Evolutionary conservation across 1,140 invertebrate species (phyloP).

Genomic region (Aporrectodea caliginosa): DNA sequence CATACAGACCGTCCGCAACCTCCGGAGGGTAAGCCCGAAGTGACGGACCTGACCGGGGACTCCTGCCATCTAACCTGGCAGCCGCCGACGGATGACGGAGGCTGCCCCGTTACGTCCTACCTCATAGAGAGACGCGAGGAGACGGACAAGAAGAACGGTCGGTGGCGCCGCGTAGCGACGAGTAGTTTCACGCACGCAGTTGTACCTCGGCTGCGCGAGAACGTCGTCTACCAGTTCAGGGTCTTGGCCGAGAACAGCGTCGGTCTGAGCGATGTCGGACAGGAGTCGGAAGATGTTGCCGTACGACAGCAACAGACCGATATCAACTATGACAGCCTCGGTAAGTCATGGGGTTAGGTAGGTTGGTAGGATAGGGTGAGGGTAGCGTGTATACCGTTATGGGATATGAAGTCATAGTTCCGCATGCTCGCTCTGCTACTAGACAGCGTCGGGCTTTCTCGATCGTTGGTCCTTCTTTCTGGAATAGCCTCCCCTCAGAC

Average conservation of each 20-base stretch:
- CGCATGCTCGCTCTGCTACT: no score
- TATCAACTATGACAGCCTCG: constrained; percentile 50
- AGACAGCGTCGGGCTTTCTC: no score
- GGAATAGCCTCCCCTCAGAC: no score
- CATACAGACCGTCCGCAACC: constrained; percentile 82
- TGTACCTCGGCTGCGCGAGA: constrained; percentile 51
- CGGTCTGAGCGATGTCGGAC: constrained; percentile 82
- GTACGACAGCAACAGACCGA: constrained; percentile 38
- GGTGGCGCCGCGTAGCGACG: constrained; percentile 81
- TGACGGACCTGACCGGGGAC: constrained; percentile 88
- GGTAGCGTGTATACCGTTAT: no score
- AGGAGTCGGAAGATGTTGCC: constrained; percentile 41
- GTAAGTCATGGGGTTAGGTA: no score
- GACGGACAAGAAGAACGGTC: constrained; percentile 80
- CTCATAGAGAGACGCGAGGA: constrained; percentile 80
- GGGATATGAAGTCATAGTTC: no score
- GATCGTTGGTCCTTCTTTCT: no score
- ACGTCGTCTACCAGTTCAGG: constrained; percentile 89
- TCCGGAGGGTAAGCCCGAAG: constrained; percentile 86
- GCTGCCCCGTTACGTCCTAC: constrained; percentile 92
- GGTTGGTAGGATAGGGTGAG: no score
- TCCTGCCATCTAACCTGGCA: constrained; percentile 87
- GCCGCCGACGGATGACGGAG: constrained; percentile 84
- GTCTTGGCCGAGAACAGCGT: constrained; percentile 96
- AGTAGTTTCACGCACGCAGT: background rate